phyloP scores from a whole-genome alignment of 2,797 vertebrate species.

The Lutjanus argentimaculatus region DNA sequence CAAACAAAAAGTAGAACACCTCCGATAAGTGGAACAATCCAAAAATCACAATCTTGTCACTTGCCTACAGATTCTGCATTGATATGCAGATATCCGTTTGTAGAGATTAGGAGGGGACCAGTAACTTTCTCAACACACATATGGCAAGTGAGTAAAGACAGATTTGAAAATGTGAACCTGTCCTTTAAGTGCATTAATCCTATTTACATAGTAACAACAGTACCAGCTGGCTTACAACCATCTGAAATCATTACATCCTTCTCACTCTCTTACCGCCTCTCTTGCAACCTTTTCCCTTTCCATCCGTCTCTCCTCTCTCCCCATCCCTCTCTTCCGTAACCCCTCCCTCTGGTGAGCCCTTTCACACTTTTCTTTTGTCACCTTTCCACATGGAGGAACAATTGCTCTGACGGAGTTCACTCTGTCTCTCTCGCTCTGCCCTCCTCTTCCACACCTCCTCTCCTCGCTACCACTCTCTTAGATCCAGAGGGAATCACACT shows the following conservation, averaged over 20 bases:
- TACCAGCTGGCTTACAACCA: constrained; percentile 32
- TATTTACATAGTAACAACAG: constrained; percentile 33
- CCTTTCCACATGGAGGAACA: constrained; percentile 86
- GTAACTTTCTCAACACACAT: not conserved
- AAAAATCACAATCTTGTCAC: too few species aligned
- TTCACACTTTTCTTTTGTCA: constrained; percentile 82
- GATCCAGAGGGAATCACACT: constrained; percentile 79
- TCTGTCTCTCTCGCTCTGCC: constrained; percentile 39
- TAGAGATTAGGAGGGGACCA: not conserved
- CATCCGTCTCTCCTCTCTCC: constrained; percentile 28
- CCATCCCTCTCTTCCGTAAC: constrained; percentile 39
- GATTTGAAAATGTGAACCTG: constrained; percentile 1
- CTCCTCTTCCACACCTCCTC: constrained; percentile 62
- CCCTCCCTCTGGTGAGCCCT: constrained; percentile 61
- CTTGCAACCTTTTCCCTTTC: constrained; percentile 31
- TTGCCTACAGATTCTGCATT: too few species aligned
- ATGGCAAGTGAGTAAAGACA: not conserved
- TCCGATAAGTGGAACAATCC: too few species aligned
- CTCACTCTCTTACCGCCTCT: constrained; percentile 34
- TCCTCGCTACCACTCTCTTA: constrained; percentile 61
- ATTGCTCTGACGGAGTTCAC: constrained; percentile 78
- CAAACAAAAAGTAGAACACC: too few species aligned
- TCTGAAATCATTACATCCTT: constrained; percentile 47
- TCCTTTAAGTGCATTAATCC: constrained; percentile 4
- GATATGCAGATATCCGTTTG: too few species aligned